phyloP scores from a whole-genome alignment of 2,113 vertebrate species.

The Oreocharis arfaki region DNA sequence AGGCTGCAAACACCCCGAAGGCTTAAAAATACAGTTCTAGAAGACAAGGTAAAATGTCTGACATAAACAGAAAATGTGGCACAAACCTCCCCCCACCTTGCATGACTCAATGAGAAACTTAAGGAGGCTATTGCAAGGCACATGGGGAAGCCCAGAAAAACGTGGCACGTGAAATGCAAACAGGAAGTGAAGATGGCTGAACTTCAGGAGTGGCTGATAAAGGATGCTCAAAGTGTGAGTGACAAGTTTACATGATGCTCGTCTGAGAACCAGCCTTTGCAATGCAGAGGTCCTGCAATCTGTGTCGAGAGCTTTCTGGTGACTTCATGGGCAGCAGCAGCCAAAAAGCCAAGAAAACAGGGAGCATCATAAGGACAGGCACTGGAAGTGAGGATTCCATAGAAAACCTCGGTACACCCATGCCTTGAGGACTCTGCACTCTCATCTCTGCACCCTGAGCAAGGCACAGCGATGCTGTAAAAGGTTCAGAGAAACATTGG shows the following conservation, averaged over 20 bases:
- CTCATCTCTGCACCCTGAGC: neutral
- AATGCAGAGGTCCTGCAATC: fast-evolving
- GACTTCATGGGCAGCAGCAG: fast-evolving
- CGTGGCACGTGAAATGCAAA: fast-evolving
- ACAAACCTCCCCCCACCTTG: neutral
- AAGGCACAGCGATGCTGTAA: fast-evolving
- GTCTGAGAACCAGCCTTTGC: neutral
- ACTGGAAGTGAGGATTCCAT: neutral
- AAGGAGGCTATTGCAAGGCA: neutral
- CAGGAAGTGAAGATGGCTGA: neutral
- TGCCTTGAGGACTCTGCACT: neutral
- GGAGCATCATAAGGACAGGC: fast-evolving
- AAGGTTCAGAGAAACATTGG: neutral
- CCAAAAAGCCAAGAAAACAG: neutral
- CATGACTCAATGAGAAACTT: neutral
- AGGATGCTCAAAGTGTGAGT: neutral
- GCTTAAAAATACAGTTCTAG: neutral
- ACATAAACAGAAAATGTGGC: fast-evolving
- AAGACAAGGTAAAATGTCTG: neutral
- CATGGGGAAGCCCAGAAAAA: neutral
- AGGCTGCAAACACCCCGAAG: neutral
- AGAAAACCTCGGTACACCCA: neutral
- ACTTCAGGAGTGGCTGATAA: neutral
- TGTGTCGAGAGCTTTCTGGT: fast-evolving
- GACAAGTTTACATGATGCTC: neutral